Conservation (phyloP, 2,113 vertebrate species). For the Thunnus maccoyii region DNA sequence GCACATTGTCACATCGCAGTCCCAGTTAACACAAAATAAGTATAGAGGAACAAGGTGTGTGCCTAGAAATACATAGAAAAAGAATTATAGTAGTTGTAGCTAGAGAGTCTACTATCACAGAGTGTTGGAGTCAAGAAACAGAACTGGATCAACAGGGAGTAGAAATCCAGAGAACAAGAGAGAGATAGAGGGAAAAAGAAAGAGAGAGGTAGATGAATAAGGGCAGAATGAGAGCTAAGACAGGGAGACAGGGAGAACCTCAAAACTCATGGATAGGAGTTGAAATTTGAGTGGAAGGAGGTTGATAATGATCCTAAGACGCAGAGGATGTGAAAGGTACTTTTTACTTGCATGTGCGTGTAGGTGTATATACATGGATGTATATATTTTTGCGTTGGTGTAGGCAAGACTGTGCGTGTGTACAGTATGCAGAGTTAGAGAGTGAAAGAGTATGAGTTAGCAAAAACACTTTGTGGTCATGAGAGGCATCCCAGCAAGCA, state of each 20-base stretch:
- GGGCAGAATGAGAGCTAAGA: conserved; percentile 50
- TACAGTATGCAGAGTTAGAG: conserved; percentile 69
- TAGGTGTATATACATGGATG: conserved; percentile 35
- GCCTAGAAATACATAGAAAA: conserved; percentile 77
- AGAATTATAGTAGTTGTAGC: conserved; percentile 63
- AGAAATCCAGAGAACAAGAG: conserved; percentile 71
- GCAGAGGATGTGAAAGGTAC: conserved; percentile 47
- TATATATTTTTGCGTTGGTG: conserved; percentile 39
- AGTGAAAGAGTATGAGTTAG: conserved; percentile 60
- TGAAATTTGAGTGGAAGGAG: conserved; percentile 52
- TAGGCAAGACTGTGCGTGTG: conserved; percentile 60
- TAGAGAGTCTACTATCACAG: conserved; percentile 72
- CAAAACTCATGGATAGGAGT: conserved; percentile 63
- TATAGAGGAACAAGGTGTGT: conserved; percentile 78
- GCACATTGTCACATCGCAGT: conserved; percentile 94
- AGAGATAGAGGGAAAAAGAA: conserved; percentile 50
- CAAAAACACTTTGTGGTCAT: conserved; percentile 61
- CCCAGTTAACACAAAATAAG: conserved; percentile 87
- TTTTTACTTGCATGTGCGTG: conserved; percentile 45
- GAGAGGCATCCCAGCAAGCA: conserved; percentile 79
- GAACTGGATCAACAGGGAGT: conserved; percentile 80
- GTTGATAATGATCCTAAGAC: conserved; percentile 64
- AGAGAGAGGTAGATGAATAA: conserved; percentile 49
- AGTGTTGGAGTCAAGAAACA: conserved; percentile 78
- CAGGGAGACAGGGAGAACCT: conserved; percentile 58